Conservation (phyloP, 2,888 invertebrate genomes). For the Athalia circularis region DNA sequence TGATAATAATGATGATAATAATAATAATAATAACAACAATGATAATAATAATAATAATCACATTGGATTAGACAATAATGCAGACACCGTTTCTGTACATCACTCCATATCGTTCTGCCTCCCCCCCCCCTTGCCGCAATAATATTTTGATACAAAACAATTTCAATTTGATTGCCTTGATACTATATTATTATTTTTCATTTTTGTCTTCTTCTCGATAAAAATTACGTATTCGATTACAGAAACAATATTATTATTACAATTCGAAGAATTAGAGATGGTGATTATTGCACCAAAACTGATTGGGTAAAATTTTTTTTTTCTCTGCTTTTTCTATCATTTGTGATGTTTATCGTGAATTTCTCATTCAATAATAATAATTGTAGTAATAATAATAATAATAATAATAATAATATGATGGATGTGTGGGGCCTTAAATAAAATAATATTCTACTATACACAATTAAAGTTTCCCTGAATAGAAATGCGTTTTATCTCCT, state of each 20-base stretch:
- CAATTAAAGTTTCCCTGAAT: slow-evolving; percentile 52
- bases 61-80: slow-evolving; percentile 17
- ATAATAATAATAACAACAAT: too few species aligned
- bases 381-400: slow-evolving; percentile 5
- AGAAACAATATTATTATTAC: slow-evolving; percentile 10
- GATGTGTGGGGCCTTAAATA: slow-evolving; percentile 46
- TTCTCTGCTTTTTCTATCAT: slow-evolving; percentile 45
- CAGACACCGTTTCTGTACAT: slow-evolving; percentile 31
- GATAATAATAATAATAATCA: slow-evolving; percentile 3
- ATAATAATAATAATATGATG: slow-evolving; percentile 17
- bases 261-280: slow-evolving; percentile 15
- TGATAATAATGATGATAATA: background rate
- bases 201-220: slow-evolving; percentile 38
- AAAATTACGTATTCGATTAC: slow-evolving; percentile 7
- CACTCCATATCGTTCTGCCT: background rate
- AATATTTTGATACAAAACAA: slow-evolving; percentile 28
- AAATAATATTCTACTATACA: slow-evolving; percentile 47
- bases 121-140: background rate
- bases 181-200: background rate
- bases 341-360: slow-evolving; percentile 47
- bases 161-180: slow-evolving; percentile 21
- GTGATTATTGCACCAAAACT: slow-evolving; percentile 46
- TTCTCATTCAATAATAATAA: background rate
- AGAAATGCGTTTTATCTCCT: slow-evolving; percentile 47
- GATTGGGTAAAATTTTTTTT: slow-evolving; percentile 49